These are phyloP conservation scores for Phoenicopterus ruber DNA, from an alignment of 2,113 vertebrate species.

Conservation along the genomic window DNA sequence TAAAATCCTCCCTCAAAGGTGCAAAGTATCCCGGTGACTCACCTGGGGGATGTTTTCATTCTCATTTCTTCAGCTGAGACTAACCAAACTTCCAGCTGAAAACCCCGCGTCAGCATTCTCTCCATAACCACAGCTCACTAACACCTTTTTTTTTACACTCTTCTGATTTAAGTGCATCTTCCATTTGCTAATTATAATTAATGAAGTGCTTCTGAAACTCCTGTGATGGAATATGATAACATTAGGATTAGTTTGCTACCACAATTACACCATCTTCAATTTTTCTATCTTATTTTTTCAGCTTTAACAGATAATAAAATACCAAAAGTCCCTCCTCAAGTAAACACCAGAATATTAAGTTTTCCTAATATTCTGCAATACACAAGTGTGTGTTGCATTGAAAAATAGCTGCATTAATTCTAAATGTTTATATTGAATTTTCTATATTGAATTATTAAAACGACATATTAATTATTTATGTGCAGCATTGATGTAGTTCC, in stretches of 20 bases:
- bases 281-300: background rate
- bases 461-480: conserved; percentile 40
- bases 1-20: background rate
- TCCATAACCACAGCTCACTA: background rate
- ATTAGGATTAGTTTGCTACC: background rate
- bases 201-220: background rate
- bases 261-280: background rate
- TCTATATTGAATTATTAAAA: conserved; percentile 60
- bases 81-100: background rate
- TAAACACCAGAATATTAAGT: background rate
- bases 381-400: background rate
- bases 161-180: conserved; percentile 30
- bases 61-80: background rate
- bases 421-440: conserved; percentile 37
- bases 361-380: conserved; percentile 13
- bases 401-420: conserved; percentile 31
- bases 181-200: conserved; percentile 25
- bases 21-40: background rate
- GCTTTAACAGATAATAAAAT: background rate
- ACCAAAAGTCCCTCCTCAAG: background rate
- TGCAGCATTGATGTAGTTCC: background rate
- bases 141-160: background rate
- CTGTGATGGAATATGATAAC: background rate
- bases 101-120: background rate
- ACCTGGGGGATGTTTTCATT: background rate